A percentile compares a stretch with the other conserved stretches of the same genome.
Evolutionary conservation across 2,888 invertebrate genomes (phyloP).

Genomic region (Drosophila sordidapex): DNA sequence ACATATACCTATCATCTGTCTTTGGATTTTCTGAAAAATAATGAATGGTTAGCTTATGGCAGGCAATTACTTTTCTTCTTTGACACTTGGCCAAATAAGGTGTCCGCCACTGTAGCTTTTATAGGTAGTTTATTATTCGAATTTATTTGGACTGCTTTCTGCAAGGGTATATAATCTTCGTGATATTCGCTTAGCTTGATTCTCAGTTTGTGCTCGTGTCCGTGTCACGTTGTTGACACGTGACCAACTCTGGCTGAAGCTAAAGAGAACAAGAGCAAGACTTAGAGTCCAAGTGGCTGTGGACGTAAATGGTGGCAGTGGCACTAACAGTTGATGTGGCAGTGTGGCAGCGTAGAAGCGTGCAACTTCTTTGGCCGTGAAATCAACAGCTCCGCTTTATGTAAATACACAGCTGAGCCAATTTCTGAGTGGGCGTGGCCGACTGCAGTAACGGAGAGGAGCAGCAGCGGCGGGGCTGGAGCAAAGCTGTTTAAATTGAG

Average conservation of each 20-base stretch:
- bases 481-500: conserved; percentile 43
- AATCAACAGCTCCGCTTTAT: conserved; percentile 42
- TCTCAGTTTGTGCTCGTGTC: neutral
- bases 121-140: neutral
- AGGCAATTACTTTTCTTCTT: too few species aligned
- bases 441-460: neutral
- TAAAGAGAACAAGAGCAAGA: conserved; percentile 6
- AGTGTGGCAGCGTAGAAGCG: conserved; percentile 44
- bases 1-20: too few species aligned
- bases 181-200: too few species aligned
- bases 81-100: too few species aligned
- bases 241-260: conserved; percentile 8
- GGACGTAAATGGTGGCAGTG: conserved; percentile 15
- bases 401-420: conserved; percentile 41
- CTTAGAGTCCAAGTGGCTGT: conserved; percentile 16
- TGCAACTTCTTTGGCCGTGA: conserved; percentile 69
- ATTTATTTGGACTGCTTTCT: neutral
- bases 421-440: conserved; percentile 27
- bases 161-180: neutral
- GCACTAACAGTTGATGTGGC: conserved; percentile 7
- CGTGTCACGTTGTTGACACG: conserved; percentile 12
- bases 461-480: neutral
- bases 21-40: too few species aligned
- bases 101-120: too few species aligned
- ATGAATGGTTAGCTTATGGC: too few species aligned